phyloP scores from a whole-genome alignment of 2,888 invertebrate genomes.

The Rambutsinella grinnellia region DNA sequence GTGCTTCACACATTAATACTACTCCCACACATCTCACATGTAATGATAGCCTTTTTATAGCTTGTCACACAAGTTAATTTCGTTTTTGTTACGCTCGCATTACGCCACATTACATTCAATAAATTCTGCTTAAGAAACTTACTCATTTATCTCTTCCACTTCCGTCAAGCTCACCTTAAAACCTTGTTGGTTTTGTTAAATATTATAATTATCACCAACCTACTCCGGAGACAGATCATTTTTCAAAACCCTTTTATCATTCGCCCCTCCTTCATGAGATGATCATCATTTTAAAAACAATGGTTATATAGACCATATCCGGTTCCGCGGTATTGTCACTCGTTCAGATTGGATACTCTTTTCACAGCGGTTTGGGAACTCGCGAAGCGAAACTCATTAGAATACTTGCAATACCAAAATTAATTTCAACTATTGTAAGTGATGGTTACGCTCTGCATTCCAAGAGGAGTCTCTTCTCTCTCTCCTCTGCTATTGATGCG shows the following conservation, averaged over 20 bases:
- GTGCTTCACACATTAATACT: not conserved
- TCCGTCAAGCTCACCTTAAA: not conserved
- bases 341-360: not conserved
- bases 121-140: not conserved
- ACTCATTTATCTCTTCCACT: not conserved
- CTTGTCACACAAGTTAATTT: not conserved
- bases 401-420: constrained; percentile 55
- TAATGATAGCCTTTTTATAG: not conserved
- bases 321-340: not conserved
- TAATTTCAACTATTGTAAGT: constrained; percentile 43
- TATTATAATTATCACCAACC: not conserved
- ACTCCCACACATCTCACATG: not conserved
- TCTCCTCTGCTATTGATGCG: not conserved
- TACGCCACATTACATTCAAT: not conserved
- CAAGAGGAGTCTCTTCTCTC: not conserved
- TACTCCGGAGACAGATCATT: not conserved
- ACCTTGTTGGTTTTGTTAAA: not conserved
- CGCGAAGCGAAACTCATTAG: constrained; percentile 55
- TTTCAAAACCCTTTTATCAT: not conserved
- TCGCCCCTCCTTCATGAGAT: not conserved
- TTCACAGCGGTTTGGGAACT: constrained; percentile 37
- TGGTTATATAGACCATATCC: too few relatives aligned
- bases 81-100: not conserved
- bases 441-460: constrained; percentile 35
- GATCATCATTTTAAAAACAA: not conserved